Base-by-base conservation (phyloP, 2,113 vertebrate species). In the Polypterus bichir region DNA sequence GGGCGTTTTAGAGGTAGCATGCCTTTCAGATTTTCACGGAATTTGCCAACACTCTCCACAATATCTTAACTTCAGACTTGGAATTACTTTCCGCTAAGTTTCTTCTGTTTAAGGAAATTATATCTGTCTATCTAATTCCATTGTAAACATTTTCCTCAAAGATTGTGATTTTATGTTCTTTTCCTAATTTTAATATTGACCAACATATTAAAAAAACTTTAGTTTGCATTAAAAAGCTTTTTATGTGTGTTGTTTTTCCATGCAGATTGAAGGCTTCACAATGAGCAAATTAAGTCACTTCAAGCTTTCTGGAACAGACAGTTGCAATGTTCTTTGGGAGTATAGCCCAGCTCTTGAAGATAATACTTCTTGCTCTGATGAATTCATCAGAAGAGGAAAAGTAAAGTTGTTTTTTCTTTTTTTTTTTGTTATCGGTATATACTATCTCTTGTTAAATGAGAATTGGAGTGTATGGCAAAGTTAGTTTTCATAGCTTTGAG, bases 231-330 rank as follows among this genome's bases (percentile, higher is more conserved):
- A 54, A 7, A 44, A 27, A 48, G 27, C 46, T 3, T 8, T 47
- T 27, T 55, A 47, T 27, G 6, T 3, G 3, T 69, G 5, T 45
- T 4, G 44, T 45, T 69, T 74, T 73, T 57, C 73, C 65, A 70
- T 57, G 70, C 66, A 90, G 87, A 79, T 90, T 64, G 85, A 75
- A 77, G 79, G 75, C 63, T 91, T 90, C 73, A 88, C 87, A 44
- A 64, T 91, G 63, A 80, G 77, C 46, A 88, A 83, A 74, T 69
- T 92, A 68, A 71, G 57, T 10, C 76, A 88, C 64, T 92, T 91
- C 73, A 82, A 64, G 66, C 80, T 93, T 67, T 87, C 76, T 46
- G 77, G 82, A 54, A n/a, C 81, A 1, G 80, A 91, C 55, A 81
- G 86, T 3, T 70, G 83, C 45, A 46, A 59, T 44, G 69, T 93